These are phyloP conservation scores for Acronicta leporina DNA, from an alignment of 2,888 invertebrate species.

Conservation along the genomic window DNA sequence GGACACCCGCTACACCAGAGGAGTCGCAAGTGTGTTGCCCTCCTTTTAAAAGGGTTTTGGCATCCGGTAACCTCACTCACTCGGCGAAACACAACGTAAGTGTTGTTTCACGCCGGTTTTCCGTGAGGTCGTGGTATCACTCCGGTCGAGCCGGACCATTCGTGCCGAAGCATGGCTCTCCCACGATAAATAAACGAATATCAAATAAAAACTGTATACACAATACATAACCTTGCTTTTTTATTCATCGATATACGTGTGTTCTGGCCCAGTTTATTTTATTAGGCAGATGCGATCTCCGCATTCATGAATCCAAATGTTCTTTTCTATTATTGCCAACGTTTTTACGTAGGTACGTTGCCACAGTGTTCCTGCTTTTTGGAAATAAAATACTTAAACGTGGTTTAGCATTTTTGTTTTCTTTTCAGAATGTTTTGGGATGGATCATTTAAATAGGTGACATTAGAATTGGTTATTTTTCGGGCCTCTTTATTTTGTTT, in stretches of 20 bases:
- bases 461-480: background rate
- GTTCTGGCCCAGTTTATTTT: conserved; percentile 54
- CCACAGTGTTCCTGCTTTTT: conserved; percentile 36
- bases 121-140: no score
- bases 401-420: conserved; percentile 21
- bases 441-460: conserved; percentile 32
- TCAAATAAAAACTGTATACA: conserved; percentile 16
- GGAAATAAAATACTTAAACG: conserved; percentile 39
- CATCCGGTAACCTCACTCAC: no score
- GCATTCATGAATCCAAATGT: conserved; percentile 73
- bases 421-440: conserved; percentile 9
- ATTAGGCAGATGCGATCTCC: conserved; percentile 60
- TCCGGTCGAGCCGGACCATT: no score
- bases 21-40: no score
- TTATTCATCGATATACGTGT: conserved; percentile 51
- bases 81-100: no score
- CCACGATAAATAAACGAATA: no score
- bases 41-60: no score
- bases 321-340: conserved; percentile 66
- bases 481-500: background rate
- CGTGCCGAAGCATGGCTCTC: no score
- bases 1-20: no score
- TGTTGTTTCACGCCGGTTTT: no score
- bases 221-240: conserved; percentile 33
- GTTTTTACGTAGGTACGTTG: conserved; percentile 50